Conservation (phyloP, 2,113 vertebrate species). For the Xerus inauris region DNA sequence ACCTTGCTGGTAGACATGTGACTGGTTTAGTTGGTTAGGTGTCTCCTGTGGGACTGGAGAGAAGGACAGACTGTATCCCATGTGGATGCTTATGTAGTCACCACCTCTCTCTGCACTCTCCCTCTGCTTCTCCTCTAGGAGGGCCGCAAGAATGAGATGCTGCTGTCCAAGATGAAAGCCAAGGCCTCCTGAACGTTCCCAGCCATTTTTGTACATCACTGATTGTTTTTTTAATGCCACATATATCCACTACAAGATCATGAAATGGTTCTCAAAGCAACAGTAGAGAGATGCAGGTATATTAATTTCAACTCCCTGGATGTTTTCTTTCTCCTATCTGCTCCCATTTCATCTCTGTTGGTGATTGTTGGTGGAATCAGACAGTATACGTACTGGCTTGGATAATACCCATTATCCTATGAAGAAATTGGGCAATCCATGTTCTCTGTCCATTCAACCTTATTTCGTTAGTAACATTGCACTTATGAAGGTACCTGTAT, state of each 20-base stretch:
- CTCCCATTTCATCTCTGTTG: constrained; percentile 68
- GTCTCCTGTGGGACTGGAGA: background rate
- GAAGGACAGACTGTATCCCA: background rate
- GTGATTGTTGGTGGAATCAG: background rate
- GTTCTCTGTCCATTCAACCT: background rate
- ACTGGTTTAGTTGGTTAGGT: background rate
- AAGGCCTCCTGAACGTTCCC: constrained; percentile 85
- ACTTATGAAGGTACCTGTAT: constrained; percentile 52
- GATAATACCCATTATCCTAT: background rate
- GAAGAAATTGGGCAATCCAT: constrained; percentile 5
- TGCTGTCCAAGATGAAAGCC: constrained; percentile 93
- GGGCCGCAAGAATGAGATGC: constrained; percentile 95
- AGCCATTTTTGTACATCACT: constrained; percentile 5
- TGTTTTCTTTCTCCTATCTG: constrained; percentile 69
- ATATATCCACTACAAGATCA: constrained; percentile 53
- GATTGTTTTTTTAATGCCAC: constrained; percentile 26
- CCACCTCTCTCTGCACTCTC: background rate
- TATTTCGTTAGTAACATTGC: constrained; percentile 53
- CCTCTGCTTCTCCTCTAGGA: constrained; percentile 87
- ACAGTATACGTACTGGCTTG: background rate
- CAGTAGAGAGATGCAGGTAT: constrained; percentile 64
- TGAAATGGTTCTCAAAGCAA: constrained; percentile 70
- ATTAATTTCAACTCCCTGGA: constrained; percentile 66
- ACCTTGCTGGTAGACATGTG: fast-evolving
- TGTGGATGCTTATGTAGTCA: fast-evolving